These are phyloP conservation scores for Philonicus albiceps DNA, from an alignment of 2,888 invertebrate genomes.

Conservation along the genomic window DNA sequence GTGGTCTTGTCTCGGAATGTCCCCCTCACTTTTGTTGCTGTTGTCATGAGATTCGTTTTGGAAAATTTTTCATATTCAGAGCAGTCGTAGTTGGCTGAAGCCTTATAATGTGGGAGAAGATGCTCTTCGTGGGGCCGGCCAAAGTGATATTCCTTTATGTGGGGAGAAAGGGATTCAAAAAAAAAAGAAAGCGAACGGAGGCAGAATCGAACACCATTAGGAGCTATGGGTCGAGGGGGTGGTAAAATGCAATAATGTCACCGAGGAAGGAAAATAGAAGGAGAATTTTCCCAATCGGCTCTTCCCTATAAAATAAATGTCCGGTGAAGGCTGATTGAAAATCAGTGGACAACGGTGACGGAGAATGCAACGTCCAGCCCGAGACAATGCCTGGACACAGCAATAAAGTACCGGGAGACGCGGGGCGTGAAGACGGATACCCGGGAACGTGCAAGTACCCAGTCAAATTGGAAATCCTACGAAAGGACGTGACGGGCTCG, in stretches of 20 bases:
- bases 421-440: neutral
- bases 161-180: neutral
- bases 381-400: conserved; percentile 27
- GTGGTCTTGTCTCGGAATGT: neutral
- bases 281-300: conserved; percentile 17
- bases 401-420: conserved; percentile 20
- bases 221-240: neutral
- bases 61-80: conserved; percentile 13
- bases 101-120: neutral
- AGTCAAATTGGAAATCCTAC: conserved; percentile 23
- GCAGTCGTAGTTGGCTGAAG: neutral
- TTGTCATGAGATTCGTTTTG: neutral
- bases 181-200: neutral
- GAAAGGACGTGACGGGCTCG: conserved; percentile 32
- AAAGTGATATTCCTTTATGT: neutral
- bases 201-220: neutral
- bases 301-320: conserved; percentile 39
- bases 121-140: neutral
- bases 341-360: conserved; percentile 38
- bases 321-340: conserved; percentile 42
- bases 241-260: conserved; percentile 37
- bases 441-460: conserved; percentile 32
- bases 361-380: conserved; percentile 17
- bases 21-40: neutral
- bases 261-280: conserved; percentile 17